A percentile compares a stretch with the other conserved stretches of the same genome.
phyloP scores from a whole-genome alignment of 2,113 vertebrate genomes.

The Plectropomus leopardus region DNA sequence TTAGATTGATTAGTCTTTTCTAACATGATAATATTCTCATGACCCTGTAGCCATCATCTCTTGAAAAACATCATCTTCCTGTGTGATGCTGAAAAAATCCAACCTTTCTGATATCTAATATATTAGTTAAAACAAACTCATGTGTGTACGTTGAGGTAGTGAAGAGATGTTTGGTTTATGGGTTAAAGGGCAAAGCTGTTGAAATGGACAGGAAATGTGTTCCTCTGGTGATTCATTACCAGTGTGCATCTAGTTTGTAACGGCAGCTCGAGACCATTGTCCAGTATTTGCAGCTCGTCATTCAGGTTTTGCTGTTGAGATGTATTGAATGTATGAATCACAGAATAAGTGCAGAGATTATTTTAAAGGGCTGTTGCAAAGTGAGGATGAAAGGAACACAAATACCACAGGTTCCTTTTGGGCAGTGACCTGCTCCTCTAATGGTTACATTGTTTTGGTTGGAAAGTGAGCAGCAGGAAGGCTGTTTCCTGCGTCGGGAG shows the following conservation, averaged over 20 bases:
- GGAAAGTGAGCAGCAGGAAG: conserved; percentile 76
- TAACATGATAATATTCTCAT: conserved; percentile 8
- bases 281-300: background rate
- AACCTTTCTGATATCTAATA: conserved; percentile 14
- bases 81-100: background rate
- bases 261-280: conserved; percentile 1
- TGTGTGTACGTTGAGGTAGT: background rate
- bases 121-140: conserved; percentile 39
- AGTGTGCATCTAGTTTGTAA: conserved; percentile 23
- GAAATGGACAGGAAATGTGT: conserved; percentile 69
- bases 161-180: conserved; percentile 51
- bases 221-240: conserved; percentile 56
- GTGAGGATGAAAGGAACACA: conserved; percentile 32
- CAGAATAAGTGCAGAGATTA: conserved; percentile 6
- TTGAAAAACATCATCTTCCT: conserved; percentile 14
- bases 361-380: conserved; percentile 29
- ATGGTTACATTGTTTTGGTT: conserved; percentile 75
- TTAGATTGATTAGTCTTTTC: background rate
- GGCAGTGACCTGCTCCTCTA: conserved; percentile 52
- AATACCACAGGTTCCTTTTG: conserved; percentile 52
- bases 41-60: background rate
- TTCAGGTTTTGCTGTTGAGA: background rate
- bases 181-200: conserved; percentile 76
- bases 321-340: conserved; percentile 10
- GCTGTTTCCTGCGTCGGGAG: conserved; percentile 75